Evolutionary conservation across 2,888 invertebrate species (phyloP).

Genomic region (Ectobius pallidus): DNA sequence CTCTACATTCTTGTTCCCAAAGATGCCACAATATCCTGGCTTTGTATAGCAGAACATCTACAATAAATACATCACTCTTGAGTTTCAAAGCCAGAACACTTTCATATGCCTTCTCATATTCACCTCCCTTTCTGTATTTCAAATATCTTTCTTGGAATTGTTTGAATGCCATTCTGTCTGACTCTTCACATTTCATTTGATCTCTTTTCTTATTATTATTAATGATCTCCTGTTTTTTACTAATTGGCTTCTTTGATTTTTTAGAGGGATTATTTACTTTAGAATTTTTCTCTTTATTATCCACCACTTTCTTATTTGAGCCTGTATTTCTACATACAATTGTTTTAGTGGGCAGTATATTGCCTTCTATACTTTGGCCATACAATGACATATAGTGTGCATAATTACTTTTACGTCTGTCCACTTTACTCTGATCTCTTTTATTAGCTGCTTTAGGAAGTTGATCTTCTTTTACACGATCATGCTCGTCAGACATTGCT

Average conservation of each 20-base stretch:
- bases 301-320: background rate
- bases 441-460: background rate
- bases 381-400: conserved; percentile 7
- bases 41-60: background rate
- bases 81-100: background rate
- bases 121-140: background rate
- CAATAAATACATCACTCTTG: background rate
- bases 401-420: background rate
- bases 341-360: background rate
- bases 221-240: background rate
- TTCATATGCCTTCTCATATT: background rate
- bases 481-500: conserved; percentile 1
- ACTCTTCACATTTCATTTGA: background rate
- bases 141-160: background rate
- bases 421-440: background rate
- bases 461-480: background rate
- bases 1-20: background rate
- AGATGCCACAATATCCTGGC: background rate
- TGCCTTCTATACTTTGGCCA: conserved; percentile 27
- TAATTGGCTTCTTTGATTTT: background rate
- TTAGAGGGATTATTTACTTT: no score
- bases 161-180: background rate
- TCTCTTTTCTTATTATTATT: background rate
- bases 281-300: background rate
- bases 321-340: conserved; percentile 1